These are phyloP conservation scores for Siderastrea siderea DNA, from an alignment of 92 coral and sea anemone genomes.

Conservation along the genomic window DNA sequence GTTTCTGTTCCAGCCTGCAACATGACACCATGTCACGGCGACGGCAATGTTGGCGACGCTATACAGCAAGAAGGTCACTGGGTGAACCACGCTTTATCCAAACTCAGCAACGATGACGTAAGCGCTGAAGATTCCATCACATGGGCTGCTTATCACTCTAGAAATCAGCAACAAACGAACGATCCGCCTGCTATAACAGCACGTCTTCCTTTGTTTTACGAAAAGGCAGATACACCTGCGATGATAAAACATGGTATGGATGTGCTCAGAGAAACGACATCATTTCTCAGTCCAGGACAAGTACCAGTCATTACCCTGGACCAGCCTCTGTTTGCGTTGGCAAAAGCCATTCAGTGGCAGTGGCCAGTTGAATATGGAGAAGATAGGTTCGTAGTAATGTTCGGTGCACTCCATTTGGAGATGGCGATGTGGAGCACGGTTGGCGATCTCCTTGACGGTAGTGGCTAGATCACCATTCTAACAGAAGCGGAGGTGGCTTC, in stretches of 20 bases:
- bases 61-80: slow-evolving; percentile 24
- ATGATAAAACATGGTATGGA: slow-evolving; percentile 72
- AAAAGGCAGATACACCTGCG: slow-evolving; percentile 43
- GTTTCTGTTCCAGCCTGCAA: slow-evolving; percentile 51
- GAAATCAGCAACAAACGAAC: slow-evolving; percentile 1
- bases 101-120: slow-evolving; percentile 15
- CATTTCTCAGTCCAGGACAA: slow-evolving; percentile 67
- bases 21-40: background rate
- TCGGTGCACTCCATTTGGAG: slow-evolving; percentile 54
- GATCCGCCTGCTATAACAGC: slow-evolving; percentile 36
- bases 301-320: slow-evolving; percentile 62
- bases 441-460: slow-evolving; percentile 64
- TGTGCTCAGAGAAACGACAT: slow-evolving; percentile 39
- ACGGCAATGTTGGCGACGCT: slow-evolving; percentile 29
- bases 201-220: slow-evolving; percentile 42
- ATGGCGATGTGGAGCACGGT: slow-evolving; percentile 58
- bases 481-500: slow-evolving; percentile 49
- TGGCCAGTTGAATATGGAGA: slow-evolving; percentile 68
- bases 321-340: slow-evolving; percentile 75
- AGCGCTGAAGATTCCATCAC: slow-evolving; percentile 1
- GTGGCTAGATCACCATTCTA: slow-evolving; percentile 64
- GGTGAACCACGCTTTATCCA: slow-evolving; percentile 39
- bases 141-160: slow-evolving; percentile 37
- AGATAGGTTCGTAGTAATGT: slow-evolving; percentile 27
- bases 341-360: slow-evolving; percentile 68